A percentile compares a stretch with the other conserved stretches of the same genome.
Evolutionary conservation across 2,888 invertebrate species (phyloP).

Genomic region (Troilus luridus): DNA sequence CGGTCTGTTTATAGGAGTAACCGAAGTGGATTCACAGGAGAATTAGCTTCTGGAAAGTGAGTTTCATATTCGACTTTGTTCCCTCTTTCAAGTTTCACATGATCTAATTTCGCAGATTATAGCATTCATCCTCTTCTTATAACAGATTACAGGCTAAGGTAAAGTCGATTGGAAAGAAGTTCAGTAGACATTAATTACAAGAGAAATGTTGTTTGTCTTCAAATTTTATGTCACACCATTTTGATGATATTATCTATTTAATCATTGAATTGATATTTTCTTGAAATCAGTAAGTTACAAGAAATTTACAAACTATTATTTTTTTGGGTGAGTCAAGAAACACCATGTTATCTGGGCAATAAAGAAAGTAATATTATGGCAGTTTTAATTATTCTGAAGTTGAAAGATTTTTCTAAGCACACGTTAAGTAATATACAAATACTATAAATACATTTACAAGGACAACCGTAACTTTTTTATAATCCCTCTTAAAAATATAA

Average conservation of each 20-base stretch:
- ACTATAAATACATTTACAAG: too few relatives aligned
- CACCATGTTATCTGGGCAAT: too few relatives aligned
- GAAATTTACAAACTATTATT: too few relatives aligned
- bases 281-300: too few relatives aligned
- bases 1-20: background rate
- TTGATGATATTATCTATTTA: background rate
- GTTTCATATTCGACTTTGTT: background rate
- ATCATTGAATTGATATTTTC: background rate
- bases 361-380: too few relatives aligned
- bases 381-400: too few relatives aligned
- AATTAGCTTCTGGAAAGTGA: background rate
- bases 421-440: too few relatives aligned
- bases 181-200: background rate
- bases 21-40: background rate
- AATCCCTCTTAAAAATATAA: too few relatives aligned
- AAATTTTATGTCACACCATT: background rate
- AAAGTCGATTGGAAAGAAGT: background rate
- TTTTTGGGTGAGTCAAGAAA: too few relatives aligned
- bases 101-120: background rate
- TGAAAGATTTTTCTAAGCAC: too few relatives aligned
- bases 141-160: background rate
- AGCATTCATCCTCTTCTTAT: background rate
- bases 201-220: background rate
- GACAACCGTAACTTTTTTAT: too few relatives aligned
- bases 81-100: slow-evolving; percentile 3